Percentiles rank a stretch among this genome's conserved stretches.
Evolutionary conservation across 2,113 vertebrate species (phyloP).

Genomic region (Upupa epops): DNA sequence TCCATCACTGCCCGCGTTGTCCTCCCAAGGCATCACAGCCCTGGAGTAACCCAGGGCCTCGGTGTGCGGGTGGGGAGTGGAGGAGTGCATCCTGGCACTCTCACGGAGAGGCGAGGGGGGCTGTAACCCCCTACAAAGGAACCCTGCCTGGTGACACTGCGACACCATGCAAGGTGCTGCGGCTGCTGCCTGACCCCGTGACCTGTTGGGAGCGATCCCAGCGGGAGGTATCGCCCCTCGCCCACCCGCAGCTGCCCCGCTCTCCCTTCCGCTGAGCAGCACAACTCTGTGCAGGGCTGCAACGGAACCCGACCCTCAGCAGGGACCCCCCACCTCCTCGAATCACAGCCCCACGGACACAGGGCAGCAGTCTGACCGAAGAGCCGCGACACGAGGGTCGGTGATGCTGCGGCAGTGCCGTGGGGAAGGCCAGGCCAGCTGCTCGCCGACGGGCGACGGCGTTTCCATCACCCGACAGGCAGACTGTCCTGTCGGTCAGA

Average conservation of each 20-base stretch:
- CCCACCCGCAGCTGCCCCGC: neutral
- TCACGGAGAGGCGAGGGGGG: neutral
- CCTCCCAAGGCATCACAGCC: neutral
- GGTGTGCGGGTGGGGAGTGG: too few species aligned
- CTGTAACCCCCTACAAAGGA: neutral
- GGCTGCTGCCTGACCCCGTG: neutral
- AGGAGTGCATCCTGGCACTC: too few species aligned
- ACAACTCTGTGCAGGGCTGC: neutral
- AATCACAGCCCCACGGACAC: neutral
- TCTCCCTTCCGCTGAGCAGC: neutral
- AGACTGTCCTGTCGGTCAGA: too few species aligned
- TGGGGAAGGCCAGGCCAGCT: neutral
- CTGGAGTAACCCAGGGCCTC: too few species aligned
- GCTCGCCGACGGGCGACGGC: too few species aligned
- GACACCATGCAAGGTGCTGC: too few species aligned
- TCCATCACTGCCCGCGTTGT: neutral
- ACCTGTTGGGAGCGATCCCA: neutral
- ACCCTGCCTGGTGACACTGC: neutral
- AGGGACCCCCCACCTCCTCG: neutral
- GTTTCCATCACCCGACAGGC: too few species aligned
- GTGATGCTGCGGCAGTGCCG: too few species aligned
- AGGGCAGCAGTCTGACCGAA: neutral
- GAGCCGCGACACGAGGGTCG: too few species aligned
- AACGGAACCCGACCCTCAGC: neutral
- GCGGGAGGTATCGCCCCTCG: neutral